Conservation (phyloP, 2,113 vertebrate genomes). For the Hippocampus abdominalis region DNA sequence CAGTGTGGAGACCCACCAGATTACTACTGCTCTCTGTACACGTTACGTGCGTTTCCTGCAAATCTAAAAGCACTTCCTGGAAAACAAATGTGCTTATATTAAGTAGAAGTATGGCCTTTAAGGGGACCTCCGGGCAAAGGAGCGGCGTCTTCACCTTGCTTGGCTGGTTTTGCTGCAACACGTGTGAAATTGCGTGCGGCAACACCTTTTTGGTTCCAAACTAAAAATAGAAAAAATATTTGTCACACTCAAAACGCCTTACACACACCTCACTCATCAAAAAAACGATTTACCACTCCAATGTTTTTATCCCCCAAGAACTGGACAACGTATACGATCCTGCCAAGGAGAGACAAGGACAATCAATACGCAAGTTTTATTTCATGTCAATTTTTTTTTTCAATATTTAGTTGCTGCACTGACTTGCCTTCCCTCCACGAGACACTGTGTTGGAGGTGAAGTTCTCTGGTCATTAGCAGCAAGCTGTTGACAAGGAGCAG, state of each 20-base stretch:
- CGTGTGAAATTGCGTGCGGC: conserved; percentile 63
- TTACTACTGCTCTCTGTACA: conserved; percentile 71
- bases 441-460: conserved; percentile 35
- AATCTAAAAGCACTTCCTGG: conserved; percentile 77
- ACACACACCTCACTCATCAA: not conserved
- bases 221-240: conserved; percentile 43
- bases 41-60: conserved; percentile 80
- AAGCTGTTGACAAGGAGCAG: conserved; percentile 22
- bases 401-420: not conserved
- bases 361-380: no score
- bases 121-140: fast-evolving
- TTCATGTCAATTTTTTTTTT: not conserved
- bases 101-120: not conserved
- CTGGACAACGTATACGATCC: conserved; percentile 74
- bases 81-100: not conserved
- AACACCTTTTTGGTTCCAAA: conserved; percentile 79
- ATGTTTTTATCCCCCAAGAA: conserved; percentile 71
- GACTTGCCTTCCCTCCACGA: conserved; percentile 64
- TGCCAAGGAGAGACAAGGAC: conserved; percentile 36
- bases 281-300: conserved; percentile 70
- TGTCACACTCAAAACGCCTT: not conserved
- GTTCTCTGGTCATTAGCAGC: conserved; percentile 24
- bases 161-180: conserved; percentile 60
- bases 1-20: conserved; percentile 53
- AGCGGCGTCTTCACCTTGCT: conserved; percentile 45